A percentile compares a stretch with the other conserved stretches of the same genome.
These are phyloP conservation scores for Mastomys natalensis DNA, from an alignment of 2,113 vertebrate species.

Conservation along the genomic window DNA sequence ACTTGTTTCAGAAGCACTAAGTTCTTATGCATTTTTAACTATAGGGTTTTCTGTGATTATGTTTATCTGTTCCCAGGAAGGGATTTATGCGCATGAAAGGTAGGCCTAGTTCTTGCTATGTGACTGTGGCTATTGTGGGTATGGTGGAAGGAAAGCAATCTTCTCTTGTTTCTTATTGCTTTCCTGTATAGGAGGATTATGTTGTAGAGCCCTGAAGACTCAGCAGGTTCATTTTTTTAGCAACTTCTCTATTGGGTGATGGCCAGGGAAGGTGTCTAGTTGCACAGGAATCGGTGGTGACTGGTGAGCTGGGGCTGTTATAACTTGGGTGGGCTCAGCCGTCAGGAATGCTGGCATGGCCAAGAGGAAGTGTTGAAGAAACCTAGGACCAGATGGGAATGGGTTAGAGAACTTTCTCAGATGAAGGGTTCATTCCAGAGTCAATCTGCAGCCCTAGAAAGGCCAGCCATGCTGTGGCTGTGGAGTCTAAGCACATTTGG, in stretches of 20 bases:
- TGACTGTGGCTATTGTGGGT: not conserved
- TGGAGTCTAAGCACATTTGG: constrained; percentile 43
- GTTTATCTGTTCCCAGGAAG: not conserved
- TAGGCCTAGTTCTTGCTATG: not conserved
- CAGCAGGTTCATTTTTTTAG: constrained; percentile 27
- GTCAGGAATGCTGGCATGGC: constrained; percentile 33
- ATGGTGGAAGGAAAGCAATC: not conserved
- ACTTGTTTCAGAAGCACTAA: not conserved
- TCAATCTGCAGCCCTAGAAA: constrained; percentile 41
- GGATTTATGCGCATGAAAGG: not conserved
- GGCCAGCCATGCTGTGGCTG: not conserved
- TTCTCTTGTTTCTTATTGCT: not conserved
- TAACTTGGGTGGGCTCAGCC: constrained; percentile 64
- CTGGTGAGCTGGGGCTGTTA: constrained; percentile 19
- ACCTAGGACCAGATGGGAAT: constrained; percentile 54
- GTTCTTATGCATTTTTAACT: not conserved
- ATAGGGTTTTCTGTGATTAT: not conserved
- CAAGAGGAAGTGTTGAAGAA: constrained; percentile 42
- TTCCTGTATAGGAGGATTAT: not conserved
- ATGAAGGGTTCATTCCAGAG: not conserved
- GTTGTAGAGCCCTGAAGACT: not conserved
- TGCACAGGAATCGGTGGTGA: constrained; percentile 36
- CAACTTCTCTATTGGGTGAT: constrained; percentile 64
- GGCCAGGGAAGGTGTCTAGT: constrained; percentile 63
- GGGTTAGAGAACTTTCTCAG: constrained; percentile 37